Evolutionary conservation across 2,888 invertebrate genomes (phyloP).

Genomic region (Habroteleia sp.): DNA sequence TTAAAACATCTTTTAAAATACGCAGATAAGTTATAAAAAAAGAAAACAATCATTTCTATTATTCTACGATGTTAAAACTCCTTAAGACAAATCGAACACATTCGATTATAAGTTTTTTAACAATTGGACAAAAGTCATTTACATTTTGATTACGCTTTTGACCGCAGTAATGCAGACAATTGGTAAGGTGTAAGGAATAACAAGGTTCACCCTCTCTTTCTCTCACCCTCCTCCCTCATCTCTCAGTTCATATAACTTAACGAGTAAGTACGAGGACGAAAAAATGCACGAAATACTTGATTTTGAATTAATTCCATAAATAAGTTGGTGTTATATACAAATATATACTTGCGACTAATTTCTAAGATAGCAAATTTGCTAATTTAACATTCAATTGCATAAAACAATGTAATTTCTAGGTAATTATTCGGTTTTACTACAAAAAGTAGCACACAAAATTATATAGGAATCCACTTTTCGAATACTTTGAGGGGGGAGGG

Average conservation of each 20-base stretch:
- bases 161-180: slow-evolving; percentile 19
- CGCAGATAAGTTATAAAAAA: not conserved
- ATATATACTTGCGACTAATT: slow-evolving; percentile 8
- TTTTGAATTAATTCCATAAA: slow-evolving; percentile 8
- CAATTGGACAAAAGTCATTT: slow-evolving; percentile 23
- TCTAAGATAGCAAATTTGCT: too few species aligned
- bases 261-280: slow-evolving; percentile 27
- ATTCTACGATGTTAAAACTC: not conserved
- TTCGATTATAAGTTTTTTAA: slow-evolving; percentile 22
- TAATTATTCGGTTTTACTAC: too few species aligned
- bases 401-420: too few species aligned
- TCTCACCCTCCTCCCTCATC: too few species aligned
- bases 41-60: slow-evolving; percentile 5
- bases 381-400: too few species aligned
- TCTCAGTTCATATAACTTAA: slow-evolving; percentile 38
- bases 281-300: slow-evolving; percentile 43
- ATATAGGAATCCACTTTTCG: too few species aligned
- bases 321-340: slow-evolving; percentile 38
- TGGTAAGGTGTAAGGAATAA: slow-evolving; percentile 32
- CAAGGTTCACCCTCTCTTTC: slow-evolving; percentile 41
- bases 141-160: slow-evolving; percentile 50
- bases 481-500: too few species aligned
- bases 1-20: slow-evolving; percentile 5
- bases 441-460: too few species aligned
- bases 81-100: slow-evolving; percentile 34